These are phyloP conservation scores for Sympetrum striolatum DNA, from an alignment of 2,888 invertebrate species.

Conservation along the genomic window DNA sequence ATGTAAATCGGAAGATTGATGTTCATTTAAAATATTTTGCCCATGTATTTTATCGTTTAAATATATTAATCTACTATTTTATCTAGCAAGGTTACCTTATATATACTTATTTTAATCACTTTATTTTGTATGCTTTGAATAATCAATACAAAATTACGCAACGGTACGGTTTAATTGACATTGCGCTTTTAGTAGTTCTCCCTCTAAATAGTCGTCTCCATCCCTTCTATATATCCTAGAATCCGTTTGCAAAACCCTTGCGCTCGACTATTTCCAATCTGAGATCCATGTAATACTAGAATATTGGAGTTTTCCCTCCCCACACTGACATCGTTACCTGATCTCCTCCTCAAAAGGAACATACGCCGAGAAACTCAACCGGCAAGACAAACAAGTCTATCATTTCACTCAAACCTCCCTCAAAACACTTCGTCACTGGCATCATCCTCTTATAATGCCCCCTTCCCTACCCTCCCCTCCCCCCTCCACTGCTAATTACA, in stretches of 20 bases:
- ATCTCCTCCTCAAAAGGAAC: neutral
- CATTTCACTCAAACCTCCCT: neutral
- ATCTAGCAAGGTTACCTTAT: neutral
- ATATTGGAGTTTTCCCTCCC: neutral
- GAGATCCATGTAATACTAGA: neutral
- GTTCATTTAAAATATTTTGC: too few relatives aligned
- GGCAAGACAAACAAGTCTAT: conserved; percentile 26
- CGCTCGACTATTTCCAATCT: neutral
- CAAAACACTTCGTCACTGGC: conserved; percentile 17
- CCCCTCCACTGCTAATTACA: conserved; percentile 2
- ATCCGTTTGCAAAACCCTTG: too few relatives aligned
- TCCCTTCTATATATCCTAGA: neutral
- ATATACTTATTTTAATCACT: neutral
- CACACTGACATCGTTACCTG: neutral
- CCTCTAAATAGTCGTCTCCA: neutral
- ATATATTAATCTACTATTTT: too few relatives aligned
- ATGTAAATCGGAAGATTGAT: too few relatives aligned
- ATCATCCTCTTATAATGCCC: neutral
- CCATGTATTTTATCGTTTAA: too few relatives aligned
- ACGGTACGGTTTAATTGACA: neutral
- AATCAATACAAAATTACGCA: neutral
- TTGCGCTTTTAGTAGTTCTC: neutral
- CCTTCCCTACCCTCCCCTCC: neutral
- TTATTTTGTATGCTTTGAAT: neutral
- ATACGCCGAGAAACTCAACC: neutral